Percentiles rank a stretch among this genome's conserved stretches.
phyloP scores from a whole-genome alignment of 2,113 vertebrate genomes.

The Macquaria australasica region DNA sequence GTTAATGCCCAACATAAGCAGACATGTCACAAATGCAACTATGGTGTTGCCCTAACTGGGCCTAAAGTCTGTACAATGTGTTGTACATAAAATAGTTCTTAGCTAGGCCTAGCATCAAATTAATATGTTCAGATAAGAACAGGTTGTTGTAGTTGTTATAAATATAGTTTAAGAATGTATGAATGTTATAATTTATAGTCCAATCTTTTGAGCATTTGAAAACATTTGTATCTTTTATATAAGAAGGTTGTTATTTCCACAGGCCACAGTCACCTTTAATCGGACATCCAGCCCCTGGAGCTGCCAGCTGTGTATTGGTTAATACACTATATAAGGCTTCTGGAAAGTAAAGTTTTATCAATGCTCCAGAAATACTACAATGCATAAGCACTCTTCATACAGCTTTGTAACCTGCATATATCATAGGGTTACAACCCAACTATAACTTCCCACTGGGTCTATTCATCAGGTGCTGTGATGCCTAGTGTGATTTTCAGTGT shows the following conservation, averaged over 20 bases:
- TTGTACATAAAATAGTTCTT: not conserved
- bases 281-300: not conserved
- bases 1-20: not conserved
- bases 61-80: not conserved
- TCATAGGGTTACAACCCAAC: constrained; percentile 71
- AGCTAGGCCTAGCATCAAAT: not conserved
- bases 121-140: not conserved
- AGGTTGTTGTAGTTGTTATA: not conserved
- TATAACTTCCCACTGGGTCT: constrained; percentile 70
- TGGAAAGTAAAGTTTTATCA: constrained; percentile 45
- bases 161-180: not conserved
- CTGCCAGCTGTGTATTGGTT: constrained; percentile 2
- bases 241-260: not conserved
- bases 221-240: not conserved
- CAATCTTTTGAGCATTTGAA: not conserved
- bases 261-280: not conserved
- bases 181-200: not conserved
- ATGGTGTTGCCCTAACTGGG: not conserved
- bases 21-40: not conserved
- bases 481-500: constrained; percentile 75
- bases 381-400: constrained; percentile 60
- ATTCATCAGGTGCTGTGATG: constrained; percentile 77
- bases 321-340: constrained; percentile 21
- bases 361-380: constrained; percentile 46
- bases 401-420: constrained; percentile 73